These are phyloP conservation scores for Lycorma delicatula DNA, from an alignment of 1,140 invertebrate species.

Conservation along the genomic window DNA sequence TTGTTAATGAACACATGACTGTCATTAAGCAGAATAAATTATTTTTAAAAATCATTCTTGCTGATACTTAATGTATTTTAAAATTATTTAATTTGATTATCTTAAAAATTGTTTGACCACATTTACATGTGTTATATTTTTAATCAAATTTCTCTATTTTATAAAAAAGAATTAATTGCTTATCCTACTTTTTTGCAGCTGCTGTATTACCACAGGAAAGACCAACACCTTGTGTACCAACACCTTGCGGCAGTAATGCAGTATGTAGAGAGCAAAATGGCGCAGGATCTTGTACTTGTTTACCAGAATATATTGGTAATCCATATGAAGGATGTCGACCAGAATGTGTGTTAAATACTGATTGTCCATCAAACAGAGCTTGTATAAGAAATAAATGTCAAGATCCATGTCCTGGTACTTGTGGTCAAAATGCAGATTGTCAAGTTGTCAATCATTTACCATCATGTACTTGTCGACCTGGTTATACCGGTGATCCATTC, in stretches of 20 bases:
- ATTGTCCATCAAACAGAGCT: slow-evolving; percentile 60
- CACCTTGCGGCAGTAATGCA: slow-evolving; percentile 65
- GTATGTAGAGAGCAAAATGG: slow-evolving; percentile 52
- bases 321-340: slow-evolving; percentile 64
- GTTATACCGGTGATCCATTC: slow-evolving; percentile 68
- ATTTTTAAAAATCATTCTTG: too few species aligned
- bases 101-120: slow-evolving; percentile 1
- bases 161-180: too few species aligned
- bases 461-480: slow-evolving; percentile 57
- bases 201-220: slow-evolving; percentile 24
- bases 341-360: slow-evolving; percentile 61
- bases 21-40: too few species aligned
- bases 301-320: slow-evolving; percentile 50
- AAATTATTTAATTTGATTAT: too few species aligned
- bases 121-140: not conserved
- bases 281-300: slow-evolving; percentile 54
- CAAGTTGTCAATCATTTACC: slow-evolving; percentile 63
- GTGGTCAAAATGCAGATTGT: slow-evolving; percentile 64
- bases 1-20: too few species aligned
- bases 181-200: slow-evolving; percentile 10
- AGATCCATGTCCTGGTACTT: slow-evolving; percentile 67
- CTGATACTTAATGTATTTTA: too few species aligned
- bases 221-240: slow-evolving; percentile 61
- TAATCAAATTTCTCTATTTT: too few species aligned
- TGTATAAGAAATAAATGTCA: slow-evolving; percentile 65